Evolutionary conservation across 2,113 vertebrate genomes (phyloP), one percentile per base, ranked within the genome.

Genomic region (Hippocampus guttulatus): DNA sequence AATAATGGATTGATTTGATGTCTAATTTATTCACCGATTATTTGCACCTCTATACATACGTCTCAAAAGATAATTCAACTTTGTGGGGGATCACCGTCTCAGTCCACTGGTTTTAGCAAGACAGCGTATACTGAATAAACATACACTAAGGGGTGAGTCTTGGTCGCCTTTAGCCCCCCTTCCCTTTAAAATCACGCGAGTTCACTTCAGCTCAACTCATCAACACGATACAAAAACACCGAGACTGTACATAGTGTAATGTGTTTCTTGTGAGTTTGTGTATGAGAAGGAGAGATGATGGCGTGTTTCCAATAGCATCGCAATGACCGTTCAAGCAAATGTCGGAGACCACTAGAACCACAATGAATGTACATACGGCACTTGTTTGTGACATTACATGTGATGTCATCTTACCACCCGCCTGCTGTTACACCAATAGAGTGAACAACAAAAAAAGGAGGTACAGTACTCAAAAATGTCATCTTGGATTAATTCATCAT

Each of bases 151-250:
- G n/a, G 23, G 70, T 80, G 67, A 49, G 80, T 81, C 80, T 70
- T 14, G 30, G 3, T 74, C 10, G 71, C 75, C 68, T 77, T 74
- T 14, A 51, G 3, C 65, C 75, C 82, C 2, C 77, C 70, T 47
- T 91, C 89, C 91, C 90, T 91, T 92, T 92, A 91, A 92, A 81
- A 80, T 15, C 51, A 71, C 71, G 10, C 12, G 73, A 84, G 79
- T 63, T 55, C 52, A 55, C 47, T 49, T 51, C 16, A 51, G 18
- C 23, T 55, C 52, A 55, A 57, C n/a, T 57, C n/a, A 11, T 57
- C 54, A 25, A 58, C 3, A 12, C 27, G 55, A 58, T 27, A 27
- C 23, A 58, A 27, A 58, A 58, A 58, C 55, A 58, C 23, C 7
- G 23, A 58, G 23, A 58, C n/a, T 27, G 23, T 27, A 58, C 3